Percentiles rank a stretch among this genome's conserved stretches.
Conservation (phyloP, 2,888 invertebrate species). For the Drosophila phalerata region DNA sequence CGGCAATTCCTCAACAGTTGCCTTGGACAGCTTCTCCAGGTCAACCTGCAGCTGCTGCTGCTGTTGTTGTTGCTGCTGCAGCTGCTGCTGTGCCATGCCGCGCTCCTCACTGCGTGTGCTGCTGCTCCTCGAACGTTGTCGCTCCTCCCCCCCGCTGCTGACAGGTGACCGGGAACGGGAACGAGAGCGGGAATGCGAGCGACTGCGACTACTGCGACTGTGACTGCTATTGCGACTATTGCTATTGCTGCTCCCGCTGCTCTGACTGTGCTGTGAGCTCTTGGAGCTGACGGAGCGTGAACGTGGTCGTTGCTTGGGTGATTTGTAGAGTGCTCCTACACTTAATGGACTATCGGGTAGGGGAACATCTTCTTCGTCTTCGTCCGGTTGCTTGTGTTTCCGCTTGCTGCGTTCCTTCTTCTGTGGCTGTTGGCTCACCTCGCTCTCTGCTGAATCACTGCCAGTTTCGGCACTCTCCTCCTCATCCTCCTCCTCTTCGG, state of each 20-base stretch:
- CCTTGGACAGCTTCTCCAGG: slow-evolving; percentile 22
- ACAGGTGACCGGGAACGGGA: slow-evolving; percentile 56
- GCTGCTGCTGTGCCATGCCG: slow-evolving; percentile 72
- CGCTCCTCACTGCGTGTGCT: slow-evolving; percentile 82
- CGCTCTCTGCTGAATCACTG: slow-evolving; percentile 61
- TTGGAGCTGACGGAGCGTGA: slow-evolving; percentile 64
- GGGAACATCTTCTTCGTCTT: slow-evolving; percentile 85
- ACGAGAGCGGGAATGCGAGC: slow-evolving; percentile 45
- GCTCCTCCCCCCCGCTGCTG: slow-evolving; percentile 44
- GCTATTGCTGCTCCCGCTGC: slow-evolving; percentile 52
- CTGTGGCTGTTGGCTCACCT: slow-evolving; percentile 42
- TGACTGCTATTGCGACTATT: slow-evolving; percentile 57
- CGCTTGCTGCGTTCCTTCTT: slow-evolving; percentile 54
- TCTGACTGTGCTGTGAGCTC: slow-evolving; percentile 65
- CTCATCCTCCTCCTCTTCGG: slow-evolving; percentile 50
- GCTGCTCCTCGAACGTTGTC: slow-evolving; percentile 69
- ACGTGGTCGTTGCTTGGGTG: slow-evolving; percentile 70
- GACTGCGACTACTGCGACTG: slow-evolving; percentile 56
- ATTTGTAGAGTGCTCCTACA: slow-evolving; percentile 86
- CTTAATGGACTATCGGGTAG: slow-evolving; percentile 87
- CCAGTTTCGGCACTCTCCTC: slow-evolving; percentile 57
- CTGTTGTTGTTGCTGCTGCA: slow-evolving; percentile 32
- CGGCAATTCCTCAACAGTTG: slow-evolving; percentile 61
- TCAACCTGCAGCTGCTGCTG: slow-evolving; percentile 45
- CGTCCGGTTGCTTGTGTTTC: slow-evolving; percentile 68